A percentile compares a stretch with the other conserved stretches of the same genome.
phyloP scores from a whole-genome alignment of 2,113 vertebrate species.

The Entelurus aequoreus region DNA sequence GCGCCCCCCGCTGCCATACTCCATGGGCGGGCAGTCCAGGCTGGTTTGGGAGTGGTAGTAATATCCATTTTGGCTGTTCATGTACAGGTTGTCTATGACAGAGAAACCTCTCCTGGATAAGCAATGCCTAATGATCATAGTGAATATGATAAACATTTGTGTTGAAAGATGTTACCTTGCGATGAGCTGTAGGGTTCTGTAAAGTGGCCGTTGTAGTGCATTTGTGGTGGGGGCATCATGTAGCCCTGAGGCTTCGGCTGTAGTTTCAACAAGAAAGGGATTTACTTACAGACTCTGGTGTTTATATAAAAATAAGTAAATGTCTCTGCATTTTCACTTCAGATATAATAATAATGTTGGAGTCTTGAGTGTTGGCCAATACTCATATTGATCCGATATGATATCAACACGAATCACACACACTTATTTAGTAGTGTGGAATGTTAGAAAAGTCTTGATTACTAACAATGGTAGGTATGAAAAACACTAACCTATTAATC shows the following conservation, averaged over 20 bases:
- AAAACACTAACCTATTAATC: too few species aligned
- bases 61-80: conserved; percentile 91
- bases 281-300: conserved; percentile 20
- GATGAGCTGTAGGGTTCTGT: conserved; percentile 89
- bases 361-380: too few species aligned
- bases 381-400: too few species aligned
- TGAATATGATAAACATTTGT: background rate
- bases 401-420: too few species aligned
- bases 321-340: background rate
- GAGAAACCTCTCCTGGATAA: conserved; percentile 1
- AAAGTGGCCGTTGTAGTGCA: conserved; percentile 95
- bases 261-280: conserved; percentile 31
- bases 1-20: conserved; percentile 78
- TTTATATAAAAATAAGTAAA: background rate
- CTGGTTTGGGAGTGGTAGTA: conserved; percentile 97
- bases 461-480: too few species aligned
- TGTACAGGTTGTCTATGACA: conserved; percentile 89
- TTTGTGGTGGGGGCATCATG: conserved; percentile 86
- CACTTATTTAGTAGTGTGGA: too few species aligned
- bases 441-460: too few species aligned
- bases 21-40: conserved; percentile 84
- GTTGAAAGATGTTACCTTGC: conserved; percentile 76
- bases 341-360: too few species aligned
- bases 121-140: background rate
- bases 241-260: conserved; percentile 90